Evolutionary conservation across 2,797 vertebrate genomes (phyloP).

Genomic region (Babyrousa celebensis): DNA sequence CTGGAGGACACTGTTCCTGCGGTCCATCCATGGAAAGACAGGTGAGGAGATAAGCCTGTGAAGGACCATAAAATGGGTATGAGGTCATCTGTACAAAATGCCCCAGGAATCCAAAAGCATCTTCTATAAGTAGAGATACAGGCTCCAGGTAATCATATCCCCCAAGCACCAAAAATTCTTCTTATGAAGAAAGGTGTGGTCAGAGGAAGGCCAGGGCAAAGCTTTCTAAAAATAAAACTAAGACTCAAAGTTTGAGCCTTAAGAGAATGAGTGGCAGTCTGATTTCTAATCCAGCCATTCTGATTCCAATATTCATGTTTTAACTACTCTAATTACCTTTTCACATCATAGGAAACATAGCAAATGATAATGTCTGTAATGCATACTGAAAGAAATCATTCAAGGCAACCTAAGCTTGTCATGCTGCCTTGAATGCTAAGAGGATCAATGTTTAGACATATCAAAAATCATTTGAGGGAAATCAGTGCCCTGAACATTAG

Average conservation of each 20-base stretch:
- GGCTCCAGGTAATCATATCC: background rate
- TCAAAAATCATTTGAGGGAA: background rate
- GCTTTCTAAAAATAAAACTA: constrained; percentile 39
- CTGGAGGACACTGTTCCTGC: background rate
- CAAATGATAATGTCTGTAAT: background rate
- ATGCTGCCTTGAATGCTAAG: background rate
- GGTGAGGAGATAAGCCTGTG: background rate
- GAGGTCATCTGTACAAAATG: background rate
- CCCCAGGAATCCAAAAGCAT: background rate
- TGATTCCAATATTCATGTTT: background rate
- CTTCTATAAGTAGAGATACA: background rate
- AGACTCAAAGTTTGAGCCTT: background rate
- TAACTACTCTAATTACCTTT: background rate
- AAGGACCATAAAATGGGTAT: background rate
- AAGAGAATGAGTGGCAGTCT: background rate
- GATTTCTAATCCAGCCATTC: background rate
- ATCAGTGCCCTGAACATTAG: background rate
- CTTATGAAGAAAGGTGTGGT: background rate
- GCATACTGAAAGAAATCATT: background rate
- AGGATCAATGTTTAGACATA: background rate
- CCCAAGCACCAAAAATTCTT: background rate
- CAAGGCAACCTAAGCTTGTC: background rate
- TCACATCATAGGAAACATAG: background rate
- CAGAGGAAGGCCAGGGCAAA: background rate
- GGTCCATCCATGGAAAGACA: background rate